A percentile compares a stretch with the other conserved stretches of the same genome.
Evolutionary conservation across 1,140 invertebrate species (phyloP).

Genomic region (Pseudomyrmex pallidus): DNA sequence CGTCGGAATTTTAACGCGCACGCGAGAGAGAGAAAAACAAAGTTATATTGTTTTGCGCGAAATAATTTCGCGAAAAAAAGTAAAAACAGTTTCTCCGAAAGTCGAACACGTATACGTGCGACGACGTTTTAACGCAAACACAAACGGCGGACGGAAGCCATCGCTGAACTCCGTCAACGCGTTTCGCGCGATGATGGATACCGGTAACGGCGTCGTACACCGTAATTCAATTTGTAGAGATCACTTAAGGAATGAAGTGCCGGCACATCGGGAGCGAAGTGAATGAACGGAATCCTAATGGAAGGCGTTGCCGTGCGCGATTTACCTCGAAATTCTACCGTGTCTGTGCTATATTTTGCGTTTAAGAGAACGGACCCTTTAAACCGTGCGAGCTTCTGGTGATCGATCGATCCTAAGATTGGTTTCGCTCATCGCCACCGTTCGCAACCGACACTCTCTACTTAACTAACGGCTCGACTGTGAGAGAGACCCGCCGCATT

Average conservation of each 20-base stretch:
- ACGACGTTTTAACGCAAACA: no score
- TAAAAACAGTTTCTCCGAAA: no score
- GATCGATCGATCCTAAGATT: slow-evolving; percentile 41
- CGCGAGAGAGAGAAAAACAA: not conserved
- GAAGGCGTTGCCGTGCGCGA: slow-evolving; percentile 16
- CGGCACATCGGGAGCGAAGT: not conserved
- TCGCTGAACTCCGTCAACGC: not conserved
- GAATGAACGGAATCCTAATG: slow-evolving; percentile 30
- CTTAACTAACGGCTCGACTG: not conserved
- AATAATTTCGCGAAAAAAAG: slow-evolving; percentile 7
- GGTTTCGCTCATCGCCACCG: not conserved
- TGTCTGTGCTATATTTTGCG: not conserved
- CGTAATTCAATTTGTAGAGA: slow-evolving; percentile 53
- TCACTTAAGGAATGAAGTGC: slow-evolving; percentile 42
- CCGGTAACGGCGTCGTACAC: slow-evolving; percentile 14
- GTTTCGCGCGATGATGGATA: slow-evolving; percentile 17
- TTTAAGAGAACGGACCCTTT: slow-evolving; percentile 21
- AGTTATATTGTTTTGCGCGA: slow-evolving; percentile 25
- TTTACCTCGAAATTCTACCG: slow-evolving; percentile 25
- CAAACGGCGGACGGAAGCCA: no score
- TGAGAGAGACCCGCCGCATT: not conserved
- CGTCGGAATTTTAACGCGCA: slow-evolving; percentile 26
- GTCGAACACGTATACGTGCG: no score
- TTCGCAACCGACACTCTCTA: not conserved
- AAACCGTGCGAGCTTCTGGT: not conserved